Evolutionary conservation across 1,140 invertebrate genomes (phyloP), one percentile per base, ranked within the genome.

Genomic region (Hyles vespertilio): DNA sequence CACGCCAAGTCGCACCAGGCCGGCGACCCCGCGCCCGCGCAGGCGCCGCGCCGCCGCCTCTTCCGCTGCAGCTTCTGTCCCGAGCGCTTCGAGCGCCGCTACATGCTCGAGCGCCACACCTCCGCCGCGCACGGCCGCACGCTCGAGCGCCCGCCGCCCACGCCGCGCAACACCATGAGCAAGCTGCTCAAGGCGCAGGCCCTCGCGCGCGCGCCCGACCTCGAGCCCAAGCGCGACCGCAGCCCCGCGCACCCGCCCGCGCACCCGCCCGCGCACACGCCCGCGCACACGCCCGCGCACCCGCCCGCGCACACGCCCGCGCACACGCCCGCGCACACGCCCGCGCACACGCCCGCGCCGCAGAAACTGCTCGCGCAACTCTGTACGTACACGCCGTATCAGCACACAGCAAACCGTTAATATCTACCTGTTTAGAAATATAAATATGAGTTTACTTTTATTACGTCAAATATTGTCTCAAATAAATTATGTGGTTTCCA

Each of bases 101-200:
- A 83, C 70, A 72, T 86, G 72, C 67, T 89, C 72, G 87, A 89
- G 73, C 81, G 86, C 49, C 87, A 89, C 77, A 75, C 76, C 67
- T 70, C 74, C 51, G 62, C 62, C 12, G 75, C 68, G 52, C 87
- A 89, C 79, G 79, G 83, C 22, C 78, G 84, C 55, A 69, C 84
- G 47, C 76, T 85, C 45, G 87, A 89, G 70, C 74, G 79, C 3
- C 77, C 79, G 55, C 84, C 84, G 64, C 81, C 83, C 58, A 82
- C 79, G 58, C 85, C 86, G 57, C 78, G 88, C 54, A 89, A 89
- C 74, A 89, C 88, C 64, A 89, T 89, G 88, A 87, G 77, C 76
- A 89, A 89, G 74, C 73, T 89, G 64, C 79, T 89, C 53, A 88
- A 89, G 74, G 78, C 80, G 66, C 86, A 87, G 72, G 82, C 69